Evolutionary conservation across 2,113 vertebrate genomes (phyloP).

Genomic region (Sturnira hondurensis): DNA sequence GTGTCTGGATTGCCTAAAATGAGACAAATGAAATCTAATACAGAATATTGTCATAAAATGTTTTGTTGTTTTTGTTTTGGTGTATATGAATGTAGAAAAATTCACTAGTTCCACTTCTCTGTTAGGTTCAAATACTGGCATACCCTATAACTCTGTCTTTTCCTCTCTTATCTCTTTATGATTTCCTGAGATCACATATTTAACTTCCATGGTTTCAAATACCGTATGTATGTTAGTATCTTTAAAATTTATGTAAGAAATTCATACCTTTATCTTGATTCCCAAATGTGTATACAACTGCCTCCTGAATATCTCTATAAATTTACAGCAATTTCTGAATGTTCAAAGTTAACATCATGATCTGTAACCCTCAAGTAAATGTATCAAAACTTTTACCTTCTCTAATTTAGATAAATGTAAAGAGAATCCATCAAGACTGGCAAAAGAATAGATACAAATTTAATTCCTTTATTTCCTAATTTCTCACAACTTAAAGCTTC

Average conservation of each 20-base stretch:
- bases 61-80: neutral
- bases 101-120: neutral
- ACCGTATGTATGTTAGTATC: neutral
- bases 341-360: neutral
- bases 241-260: neutral
- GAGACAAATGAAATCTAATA: neutral
- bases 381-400: neutral
- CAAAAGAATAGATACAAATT: neutral
- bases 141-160: neutral
- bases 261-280: neutral
- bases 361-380: neutral
- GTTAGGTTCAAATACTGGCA: neutral
- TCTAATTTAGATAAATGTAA: neutral
- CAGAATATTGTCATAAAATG: neutral
- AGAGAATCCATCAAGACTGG: neutral
- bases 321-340: neutral
- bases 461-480: neutral
- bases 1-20: neutral
- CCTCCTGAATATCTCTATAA: neutral
- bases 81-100: neutral
- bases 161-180: neutral
- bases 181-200: neutral
- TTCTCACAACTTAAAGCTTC: neutral
- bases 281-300: neutral
- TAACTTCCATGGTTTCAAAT: neutral